Percentiles rank a stretch among this genome's conserved stretches.
Evolutionary conservation across 1,140 invertebrate species (phyloP).

Genomic region (Phocides pigmalion): DNA sequence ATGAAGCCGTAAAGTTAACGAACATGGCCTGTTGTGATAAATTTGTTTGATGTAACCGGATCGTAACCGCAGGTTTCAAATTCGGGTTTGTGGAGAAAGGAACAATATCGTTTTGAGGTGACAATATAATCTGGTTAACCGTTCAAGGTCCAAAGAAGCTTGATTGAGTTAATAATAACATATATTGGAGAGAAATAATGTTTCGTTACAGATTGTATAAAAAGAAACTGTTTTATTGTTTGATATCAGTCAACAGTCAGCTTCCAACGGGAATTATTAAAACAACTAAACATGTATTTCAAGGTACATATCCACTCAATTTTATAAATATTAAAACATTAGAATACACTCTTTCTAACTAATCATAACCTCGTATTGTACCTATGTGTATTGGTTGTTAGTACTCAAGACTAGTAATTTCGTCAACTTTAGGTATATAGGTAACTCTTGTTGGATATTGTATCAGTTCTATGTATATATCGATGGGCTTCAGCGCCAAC

Average conservation of each 20-base stretch:
- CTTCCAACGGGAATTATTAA: slow-evolving; percentile 2
- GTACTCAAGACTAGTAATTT: too few relatives aligned
- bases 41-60: slow-evolving; percentile 18
- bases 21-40: not conserved
- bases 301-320: not conserved
- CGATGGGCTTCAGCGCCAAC: too few relatives aligned
- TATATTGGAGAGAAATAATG: not conserved
- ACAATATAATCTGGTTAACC: slow-evolving; percentile 14
- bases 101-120: slow-evolving; percentile 12
- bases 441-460: too few relatives aligned
- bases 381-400: too few relatives aligned
- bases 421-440: too few relatives aligned
- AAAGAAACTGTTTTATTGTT: not conserved
- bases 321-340: too few relatives aligned
- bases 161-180: slow-evolving; percentile 7
- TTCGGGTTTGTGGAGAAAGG: slow-evolving; percentile 7
- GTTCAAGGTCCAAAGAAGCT: slow-evolving; percentile 6
- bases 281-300: slow-evolving; percentile 2
- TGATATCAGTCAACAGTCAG: slow-evolving; percentile 5
- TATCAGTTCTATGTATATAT: too few relatives aligned
- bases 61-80: slow-evolving; percentile 14
- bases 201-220: slow-evolving; percentile 11
- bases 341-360: too few relatives aligned
- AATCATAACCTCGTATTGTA: too few relatives aligned
- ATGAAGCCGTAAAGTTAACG: not conserved